Evolutionary conservation across 2,113 vertebrate genomes (phyloP).

Genomic region (Tyto alba): DNA sequence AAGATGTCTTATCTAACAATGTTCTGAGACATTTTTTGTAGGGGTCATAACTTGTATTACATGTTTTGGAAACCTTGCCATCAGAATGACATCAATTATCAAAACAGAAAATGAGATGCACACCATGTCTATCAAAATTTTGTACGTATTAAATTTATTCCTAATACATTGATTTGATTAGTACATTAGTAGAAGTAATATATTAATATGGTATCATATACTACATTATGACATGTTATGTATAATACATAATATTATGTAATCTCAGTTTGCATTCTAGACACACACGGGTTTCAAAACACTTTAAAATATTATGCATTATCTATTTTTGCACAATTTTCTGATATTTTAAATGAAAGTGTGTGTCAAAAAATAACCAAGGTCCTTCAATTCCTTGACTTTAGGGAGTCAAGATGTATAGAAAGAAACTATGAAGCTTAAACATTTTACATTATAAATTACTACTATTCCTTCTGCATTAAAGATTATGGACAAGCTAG

Average conservation of each 20-base stretch:
- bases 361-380: background rate
- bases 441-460: background rate
- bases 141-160: conserved; percentile 38
- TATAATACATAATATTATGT: background rate
- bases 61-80: conserved; percentile 84
- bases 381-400: background rate
- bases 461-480: background rate
- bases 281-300: background rate
- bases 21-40: conserved; percentile 81
- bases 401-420: background rate
- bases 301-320: background rate
- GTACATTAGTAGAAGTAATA: background rate
- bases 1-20: conserved; percentile 81
- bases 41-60: conserved; percentile 86
- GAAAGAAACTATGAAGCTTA: background rate
- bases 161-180: background rate
- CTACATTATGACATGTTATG: background rate
- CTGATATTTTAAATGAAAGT: background rate
- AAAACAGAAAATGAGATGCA: conserved; percentile 81
- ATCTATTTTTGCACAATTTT: background rate
- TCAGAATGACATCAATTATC: conserved; percentile 83
- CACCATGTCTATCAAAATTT: conserved; percentile 82
- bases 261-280: background rate
- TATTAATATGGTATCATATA: background rate
- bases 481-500: background rate